Evolutionary conservation across 2,797 vertebrate genomes (phyloP).

Genomic region (Heteromormyrus szaboi): DNA sequence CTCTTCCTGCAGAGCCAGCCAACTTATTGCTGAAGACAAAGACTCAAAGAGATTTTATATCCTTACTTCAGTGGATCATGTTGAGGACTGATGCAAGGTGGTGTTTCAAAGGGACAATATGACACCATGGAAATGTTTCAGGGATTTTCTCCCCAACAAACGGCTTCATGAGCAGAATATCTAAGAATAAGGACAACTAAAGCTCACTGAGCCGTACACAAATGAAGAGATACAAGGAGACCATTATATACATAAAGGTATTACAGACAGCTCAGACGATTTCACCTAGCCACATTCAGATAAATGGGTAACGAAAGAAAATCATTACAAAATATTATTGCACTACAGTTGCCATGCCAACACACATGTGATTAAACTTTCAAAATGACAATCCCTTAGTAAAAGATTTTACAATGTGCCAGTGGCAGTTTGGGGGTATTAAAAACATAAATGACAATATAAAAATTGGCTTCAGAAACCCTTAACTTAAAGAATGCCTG

Average conservation of each 20-base stretch:
- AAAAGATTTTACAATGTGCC: not conserved
- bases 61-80: not conserved
- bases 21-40: constrained; percentile 38
- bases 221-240: constrained; percentile 27
- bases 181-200: constrained; percentile 42
- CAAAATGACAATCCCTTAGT: constrained; percentile 8
- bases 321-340: constrained; percentile 48
- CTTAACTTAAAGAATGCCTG: not conserved
- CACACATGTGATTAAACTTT: constrained; percentile 21
- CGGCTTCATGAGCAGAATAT: constrained; percentile 36
- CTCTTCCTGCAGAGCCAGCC: not conserved
- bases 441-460: not conserved
- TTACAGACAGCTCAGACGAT: constrained; percentile 11
- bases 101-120: not conserved
- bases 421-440: not conserved
- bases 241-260: not conserved
- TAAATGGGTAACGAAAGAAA: constrained; percentile 42
- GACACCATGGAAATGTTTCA: not conserved
- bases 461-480: constrained; percentile 6
- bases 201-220: constrained; percentile 11
- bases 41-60: constrained; percentile 22
- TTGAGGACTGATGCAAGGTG: not conserved
- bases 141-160: constrained; percentile 36
- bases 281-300: constrained; percentile 31
- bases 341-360: constrained; percentile 50